Percentiles rank a stretch among this genome's conserved stretches.
Evolutionary conservation across 2,888 invertebrate genomes (phyloP).

Genomic region (Argynnis bischoffii): DNA sequence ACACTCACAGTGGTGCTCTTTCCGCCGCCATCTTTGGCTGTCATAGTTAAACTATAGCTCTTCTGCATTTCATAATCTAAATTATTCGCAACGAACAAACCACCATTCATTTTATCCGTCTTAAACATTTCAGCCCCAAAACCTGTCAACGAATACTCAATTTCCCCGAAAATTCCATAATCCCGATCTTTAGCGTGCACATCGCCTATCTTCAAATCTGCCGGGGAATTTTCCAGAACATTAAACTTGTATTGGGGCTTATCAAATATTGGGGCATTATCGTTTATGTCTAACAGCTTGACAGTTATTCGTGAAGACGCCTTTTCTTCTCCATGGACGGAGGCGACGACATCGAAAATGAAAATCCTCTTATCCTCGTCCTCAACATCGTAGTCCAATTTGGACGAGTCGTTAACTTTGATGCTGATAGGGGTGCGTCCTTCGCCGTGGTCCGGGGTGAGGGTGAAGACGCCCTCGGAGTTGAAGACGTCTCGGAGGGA

Average conservation of each 20-base stretch:
- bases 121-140: conserved; percentile 90
- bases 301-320: conserved; percentile 84
- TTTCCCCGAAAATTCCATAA: conserved; percentile 86
- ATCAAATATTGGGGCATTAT: conserved; percentile 88
- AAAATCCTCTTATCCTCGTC: conserved; percentile 82
- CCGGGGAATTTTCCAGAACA: conserved; percentile 85
- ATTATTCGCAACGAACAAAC: conserved; percentile 83
- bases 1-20: conserved; percentile 87
- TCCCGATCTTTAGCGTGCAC: conserved; percentile 88
- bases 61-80: conserved; percentile 92
- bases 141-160: conserved; percentile 89
- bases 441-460: conserved; percentile 86
- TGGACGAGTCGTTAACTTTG: conserved; percentile 84
- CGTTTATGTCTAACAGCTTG: conserved; percentile 89
- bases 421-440: conserved; percentile 89
- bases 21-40: conserved; percentile 91
- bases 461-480: conserved; percentile 82
- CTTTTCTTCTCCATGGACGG: conserved; percentile 78
- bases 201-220: conserved; percentile 84
- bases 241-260: conserved; percentile 84
- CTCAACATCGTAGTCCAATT: conserved; percentile 87
- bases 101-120: conserved; percentile 85
- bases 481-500: conserved; percentile 83
- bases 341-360: conserved; percentile 86
- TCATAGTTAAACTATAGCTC: conserved; percentile 89